Evolutionary conservation across 2,888 invertebrate genomes (phyloP).

Genomic region (Mythimna albipuncta): DNA sequence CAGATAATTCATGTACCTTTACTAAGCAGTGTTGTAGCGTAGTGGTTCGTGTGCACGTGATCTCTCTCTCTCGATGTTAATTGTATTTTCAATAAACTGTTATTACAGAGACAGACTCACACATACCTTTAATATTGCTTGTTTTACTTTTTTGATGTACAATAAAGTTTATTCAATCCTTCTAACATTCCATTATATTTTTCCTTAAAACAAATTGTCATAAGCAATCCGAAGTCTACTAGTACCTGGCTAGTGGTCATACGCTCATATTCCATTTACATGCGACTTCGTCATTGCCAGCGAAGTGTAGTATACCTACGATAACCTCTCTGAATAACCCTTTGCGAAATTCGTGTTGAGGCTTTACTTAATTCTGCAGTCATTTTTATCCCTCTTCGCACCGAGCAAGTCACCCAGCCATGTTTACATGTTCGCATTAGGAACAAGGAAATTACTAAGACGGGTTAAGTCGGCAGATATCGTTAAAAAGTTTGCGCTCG

Average conservation of each 20-base stretch:
- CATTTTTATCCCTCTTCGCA: neutral
- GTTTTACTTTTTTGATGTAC: too few species aligned
- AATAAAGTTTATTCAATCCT: too few species aligned
- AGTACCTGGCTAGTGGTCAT: neutral
- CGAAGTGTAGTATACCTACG: neutral
- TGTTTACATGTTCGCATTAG: constrained; percentile 22
- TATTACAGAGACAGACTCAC: too few species aligned
- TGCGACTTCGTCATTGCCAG: too few species aligned
- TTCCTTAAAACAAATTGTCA: neutral
- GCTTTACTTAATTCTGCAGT: constrained; percentile 1
- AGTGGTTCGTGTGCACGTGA: neutral
- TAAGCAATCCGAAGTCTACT: neutral
- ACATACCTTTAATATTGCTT: too few species aligned
- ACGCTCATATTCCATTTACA: neutral
- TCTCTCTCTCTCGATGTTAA: too few species aligned
- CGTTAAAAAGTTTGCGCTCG: constrained; percentile 52
- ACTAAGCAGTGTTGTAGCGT: neutral
- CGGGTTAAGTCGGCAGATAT: constrained; percentile 30
- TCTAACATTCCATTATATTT: too few species aligned
- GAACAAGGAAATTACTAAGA: constrained; percentile 33
- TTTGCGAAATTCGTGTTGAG: neutral
- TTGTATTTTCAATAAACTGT: too few species aligned
- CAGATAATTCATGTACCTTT: neutral
- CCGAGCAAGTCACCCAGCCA: neutral
- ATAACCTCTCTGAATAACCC: constrained; percentile 1